Conservation (phyloP, 2,113 vertebrate species). For the Bucco capensis region DNA sequence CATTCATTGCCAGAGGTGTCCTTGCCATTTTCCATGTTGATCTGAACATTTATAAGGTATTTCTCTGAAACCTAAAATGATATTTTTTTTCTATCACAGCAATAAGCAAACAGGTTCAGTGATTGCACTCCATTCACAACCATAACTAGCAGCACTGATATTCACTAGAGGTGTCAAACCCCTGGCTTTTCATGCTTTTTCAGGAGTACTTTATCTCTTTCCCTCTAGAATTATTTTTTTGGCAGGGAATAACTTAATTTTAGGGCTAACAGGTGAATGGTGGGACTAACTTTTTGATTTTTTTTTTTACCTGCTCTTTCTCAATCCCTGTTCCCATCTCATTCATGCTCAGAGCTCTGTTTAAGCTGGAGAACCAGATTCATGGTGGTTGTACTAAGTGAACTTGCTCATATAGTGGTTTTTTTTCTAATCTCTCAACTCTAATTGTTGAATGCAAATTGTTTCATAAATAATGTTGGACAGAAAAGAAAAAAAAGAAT, state of each 20-base stretch:
- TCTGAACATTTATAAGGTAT: background rate
- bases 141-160: background rate
- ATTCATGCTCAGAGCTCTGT: background rate
- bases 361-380: conserved; percentile 27
- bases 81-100: background rate
- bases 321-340: background rate
- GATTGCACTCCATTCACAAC: background rate
- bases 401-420: background rate
- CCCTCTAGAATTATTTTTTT: background rate
- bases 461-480: conserved; percentile 82
- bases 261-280: background rate
- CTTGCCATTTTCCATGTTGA: accelerated
- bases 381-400: background rate
- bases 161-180: background rate
- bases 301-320: background rate
- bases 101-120: conserved; percentile 20
- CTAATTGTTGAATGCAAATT: conserved; percentile 78
- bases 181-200: background rate
- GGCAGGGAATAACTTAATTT: background rate
- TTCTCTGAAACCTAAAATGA: background rate
- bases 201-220: background rate
- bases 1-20: background rate
- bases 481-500: conserved; percentile 72
- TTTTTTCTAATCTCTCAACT: conserved; percentile 64
- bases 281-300: background rate